These are phyloP conservation scores for Strigops habroptila DNA, from an alignment of 2,113 vertebrate species.

Conservation along the genomic window DNA sequence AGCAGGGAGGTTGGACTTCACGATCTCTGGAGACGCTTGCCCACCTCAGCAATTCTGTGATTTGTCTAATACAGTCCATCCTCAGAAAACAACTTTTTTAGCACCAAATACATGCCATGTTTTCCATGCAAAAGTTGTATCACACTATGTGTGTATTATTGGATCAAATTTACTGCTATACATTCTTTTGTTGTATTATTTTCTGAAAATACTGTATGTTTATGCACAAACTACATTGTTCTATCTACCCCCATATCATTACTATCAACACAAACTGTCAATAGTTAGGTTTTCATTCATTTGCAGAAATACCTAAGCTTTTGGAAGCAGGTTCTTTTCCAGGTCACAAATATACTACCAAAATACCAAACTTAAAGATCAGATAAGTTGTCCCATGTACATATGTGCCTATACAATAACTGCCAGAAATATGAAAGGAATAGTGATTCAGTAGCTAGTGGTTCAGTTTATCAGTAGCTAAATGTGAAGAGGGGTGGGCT, in stretches of 20 bases:
- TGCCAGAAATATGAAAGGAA: not conserved
- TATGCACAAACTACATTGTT: not conserved
- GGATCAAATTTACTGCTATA: not conserved
- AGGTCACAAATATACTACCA: not conserved
- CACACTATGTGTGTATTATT: not conserved
- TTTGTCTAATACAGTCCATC: not conserved
- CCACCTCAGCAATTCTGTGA: not conserved
- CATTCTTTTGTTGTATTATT: not conserved
- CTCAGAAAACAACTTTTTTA: not conserved
- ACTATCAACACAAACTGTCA: not conserved
- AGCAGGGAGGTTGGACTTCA: not conserved
- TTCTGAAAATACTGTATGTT: not conserved
- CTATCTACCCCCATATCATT: not conserved
- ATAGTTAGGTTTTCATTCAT: not conserved
- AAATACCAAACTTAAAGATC: not conserved
- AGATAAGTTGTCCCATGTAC: fast-evolving
- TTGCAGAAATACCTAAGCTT: not conserved
- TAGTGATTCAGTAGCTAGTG: not conserved
- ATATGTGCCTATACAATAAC: fast-evolving
- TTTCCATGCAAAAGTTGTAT: not conserved
- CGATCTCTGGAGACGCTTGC: not conserved
- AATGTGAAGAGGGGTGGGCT: not conserved
- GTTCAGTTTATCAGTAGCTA: not conserved
- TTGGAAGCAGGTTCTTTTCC: not conserved
- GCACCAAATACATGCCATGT: not conserved